Percentiles rank a stretch among this genome's conserved stretches.
Conservation (phyloP, 2,888 invertebrate genomes). For the Amiota minor region DNA sequence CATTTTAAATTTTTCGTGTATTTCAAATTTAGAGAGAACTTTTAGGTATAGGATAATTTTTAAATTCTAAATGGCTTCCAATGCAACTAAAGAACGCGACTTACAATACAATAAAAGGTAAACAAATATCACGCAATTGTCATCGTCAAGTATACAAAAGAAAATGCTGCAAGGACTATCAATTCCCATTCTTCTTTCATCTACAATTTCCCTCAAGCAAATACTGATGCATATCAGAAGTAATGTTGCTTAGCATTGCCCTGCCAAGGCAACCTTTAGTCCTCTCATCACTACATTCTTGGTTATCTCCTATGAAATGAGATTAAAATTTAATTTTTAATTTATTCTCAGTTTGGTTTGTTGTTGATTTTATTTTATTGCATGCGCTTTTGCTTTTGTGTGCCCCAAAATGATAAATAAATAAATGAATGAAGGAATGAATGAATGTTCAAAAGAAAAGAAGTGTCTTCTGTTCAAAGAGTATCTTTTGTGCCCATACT, state of each 20-base stretch:
- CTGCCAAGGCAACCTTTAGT: background rate
- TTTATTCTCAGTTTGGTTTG: conserved; percentile 65
- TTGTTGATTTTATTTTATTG: conserved; percentile 53
- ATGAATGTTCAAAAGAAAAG: too few relatives aligned
- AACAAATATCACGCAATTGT: conserved; percentile 17
- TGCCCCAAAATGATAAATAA: conserved; percentile 47
- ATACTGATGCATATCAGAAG: conserved; percentile 49
- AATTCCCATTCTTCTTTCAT: too few relatives aligned
- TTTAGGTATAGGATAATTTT: too few relatives aligned
- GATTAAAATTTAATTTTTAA: conserved; percentile 73
- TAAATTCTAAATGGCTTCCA: too few relatives aligned
- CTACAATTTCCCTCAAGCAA: too few relatives aligned
- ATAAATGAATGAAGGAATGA: background rate
- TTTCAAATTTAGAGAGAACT: too few relatives aligned
- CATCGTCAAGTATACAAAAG: background rate
- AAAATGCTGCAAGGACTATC: background rate
- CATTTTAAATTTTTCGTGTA: too few relatives aligned
- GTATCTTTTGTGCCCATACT: background rate
- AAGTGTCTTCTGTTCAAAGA: background rate
- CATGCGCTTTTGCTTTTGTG: conserved; percentile 41
- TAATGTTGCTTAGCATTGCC: background rate
- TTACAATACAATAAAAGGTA: conserved; percentile 43
- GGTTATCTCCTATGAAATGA: conserved; percentile 24
- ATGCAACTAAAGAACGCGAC: too few relatives aligned
- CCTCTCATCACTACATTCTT: too few relatives aligned